These are phyloP conservation scores for Congeria kusceri DNA, from an alignment of 2,888 invertebrate species.

Conservation along the genomic window DNA sequence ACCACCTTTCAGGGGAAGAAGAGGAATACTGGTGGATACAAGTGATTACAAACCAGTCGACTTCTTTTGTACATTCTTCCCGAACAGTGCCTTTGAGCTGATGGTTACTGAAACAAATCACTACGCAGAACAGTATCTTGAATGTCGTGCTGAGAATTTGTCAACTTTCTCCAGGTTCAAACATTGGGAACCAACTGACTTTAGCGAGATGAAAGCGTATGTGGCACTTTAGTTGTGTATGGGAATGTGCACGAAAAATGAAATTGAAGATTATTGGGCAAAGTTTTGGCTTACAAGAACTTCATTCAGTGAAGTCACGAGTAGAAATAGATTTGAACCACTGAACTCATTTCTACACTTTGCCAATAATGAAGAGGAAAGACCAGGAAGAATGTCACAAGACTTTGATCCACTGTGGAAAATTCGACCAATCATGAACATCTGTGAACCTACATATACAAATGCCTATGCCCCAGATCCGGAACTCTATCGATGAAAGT, in stretches of 20 bases:
- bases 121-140: too few species aligned
- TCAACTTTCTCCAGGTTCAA: too few species aligned
- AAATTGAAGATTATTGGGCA: conserved; percentile 31
- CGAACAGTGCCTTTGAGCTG: too few species aligned
- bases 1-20: too few species aligned
- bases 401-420: conserved; percentile 5
- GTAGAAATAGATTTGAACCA: conserved; percentile 30
- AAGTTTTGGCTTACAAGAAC: conserved; percentile 18
- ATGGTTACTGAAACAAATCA: too few species aligned
- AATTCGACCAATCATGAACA: conserved; percentile 24
- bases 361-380: background rate
- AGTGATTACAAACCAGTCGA: too few species aligned
- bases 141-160: too few species aligned
- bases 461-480: background rate
- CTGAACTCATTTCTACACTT: conserved; percentile 19
- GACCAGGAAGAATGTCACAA: background rate
- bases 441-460: conserved; percentile 29
- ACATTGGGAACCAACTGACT: too few species aligned
- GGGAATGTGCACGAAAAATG: conserved; percentile 17
- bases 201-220: too few species aligned
- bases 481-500: too few species aligned
- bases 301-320: conserved; percentile 23
- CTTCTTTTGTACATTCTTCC: too few species aligned
- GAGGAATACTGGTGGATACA: too few species aligned
- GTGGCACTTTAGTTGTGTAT: conserved; percentile 17